Conservation (phyloP, 2,113 vertebrate species). For the Platycercus adscitus region DNA sequence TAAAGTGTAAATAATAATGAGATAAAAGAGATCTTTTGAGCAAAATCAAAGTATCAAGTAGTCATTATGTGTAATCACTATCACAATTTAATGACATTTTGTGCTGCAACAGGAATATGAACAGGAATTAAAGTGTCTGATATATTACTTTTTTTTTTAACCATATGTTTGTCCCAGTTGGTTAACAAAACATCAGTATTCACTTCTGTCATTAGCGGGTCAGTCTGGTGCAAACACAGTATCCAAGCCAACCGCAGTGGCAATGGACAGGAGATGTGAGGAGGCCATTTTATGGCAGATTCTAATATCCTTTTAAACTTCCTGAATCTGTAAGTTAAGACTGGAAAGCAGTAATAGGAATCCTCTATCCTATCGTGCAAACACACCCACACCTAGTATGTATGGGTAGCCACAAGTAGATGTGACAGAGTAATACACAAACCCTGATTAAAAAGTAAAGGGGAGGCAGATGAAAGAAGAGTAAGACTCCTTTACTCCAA, state of each 20-base stretch:
- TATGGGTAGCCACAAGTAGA: not conserved
- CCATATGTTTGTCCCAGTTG: not conserved
- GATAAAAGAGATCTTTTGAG: conserved; percentile 62
- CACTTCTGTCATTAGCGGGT: not conserved
- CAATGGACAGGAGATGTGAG: not conserved
- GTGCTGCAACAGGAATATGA: conserved; percentile 11
- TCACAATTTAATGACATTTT: conserved; percentile 64
- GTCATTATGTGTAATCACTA: conserved; percentile 68
- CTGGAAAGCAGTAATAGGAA: not conserved
- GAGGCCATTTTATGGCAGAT: not conserved
- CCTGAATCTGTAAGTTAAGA: not conserved
- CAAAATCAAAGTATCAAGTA: conserved; percentile 69
- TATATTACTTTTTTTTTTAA: not conserved
- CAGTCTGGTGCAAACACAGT: not conserved
- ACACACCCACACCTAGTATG: not conserved
- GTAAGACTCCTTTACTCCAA: not conserved
- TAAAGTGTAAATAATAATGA: conserved; percentile 66
- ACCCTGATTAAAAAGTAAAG: not conserved
- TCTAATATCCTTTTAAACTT: not conserved
- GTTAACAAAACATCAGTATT: not conserved
- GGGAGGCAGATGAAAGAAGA: not conserved
- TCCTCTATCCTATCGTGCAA: not conserved
- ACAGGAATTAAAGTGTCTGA: not conserved
- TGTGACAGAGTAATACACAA: not conserved
- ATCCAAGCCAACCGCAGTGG: not conserved